Evolutionary conservation across 2,113 vertebrate species (phyloP), one percentile per base, ranked within the genome.

Genomic region (Theristicus caerulescens): DNA sequence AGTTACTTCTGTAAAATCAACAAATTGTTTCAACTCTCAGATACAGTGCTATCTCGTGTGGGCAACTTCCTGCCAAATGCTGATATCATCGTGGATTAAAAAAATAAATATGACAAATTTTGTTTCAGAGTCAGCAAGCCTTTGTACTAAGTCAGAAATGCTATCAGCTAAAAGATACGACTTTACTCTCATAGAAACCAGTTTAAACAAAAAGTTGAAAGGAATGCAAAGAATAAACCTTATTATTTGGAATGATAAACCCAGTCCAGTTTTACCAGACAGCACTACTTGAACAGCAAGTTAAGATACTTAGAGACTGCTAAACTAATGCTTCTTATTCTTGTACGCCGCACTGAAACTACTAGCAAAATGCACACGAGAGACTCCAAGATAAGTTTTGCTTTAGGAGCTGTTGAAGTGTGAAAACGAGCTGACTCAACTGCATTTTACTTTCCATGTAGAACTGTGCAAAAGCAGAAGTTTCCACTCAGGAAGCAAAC

Each of bases 1-100:
- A 97, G 92, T 92, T 91, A 96, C 77, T 94, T 95, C 79, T 92
- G 92, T 94, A 97, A 97, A 97, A 91, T 42, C 91, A 97, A 96
- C 94, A 87, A 74, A 86, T 82, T 91, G 78, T 89, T 91, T 92
- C 86, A 91, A 42, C 25, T 92, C 96, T 96, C 51, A 73, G 74
- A 93, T 57, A 66, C 20, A 83, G 64, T 19, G 46, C 58, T 91
- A 49, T 80, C 93, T 96, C 3, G 0, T 67, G 72, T 67, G 76
- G 91, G 92, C 92, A 91, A 90, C 80, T 85, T 92, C 89, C 90
- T 92, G 95, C 69, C 97, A 97, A 96, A 96, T 69, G 80, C 90
- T 94, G 93, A 66, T 96, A 97, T 95, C 82, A 97, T 95, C 95
- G 93, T 96, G 85, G 91, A 97, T 95, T 97, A 96, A 97, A 97